Conservation (phyloP, 2,113 vertebrate genomes). For the Symphodus melops region DNA sequence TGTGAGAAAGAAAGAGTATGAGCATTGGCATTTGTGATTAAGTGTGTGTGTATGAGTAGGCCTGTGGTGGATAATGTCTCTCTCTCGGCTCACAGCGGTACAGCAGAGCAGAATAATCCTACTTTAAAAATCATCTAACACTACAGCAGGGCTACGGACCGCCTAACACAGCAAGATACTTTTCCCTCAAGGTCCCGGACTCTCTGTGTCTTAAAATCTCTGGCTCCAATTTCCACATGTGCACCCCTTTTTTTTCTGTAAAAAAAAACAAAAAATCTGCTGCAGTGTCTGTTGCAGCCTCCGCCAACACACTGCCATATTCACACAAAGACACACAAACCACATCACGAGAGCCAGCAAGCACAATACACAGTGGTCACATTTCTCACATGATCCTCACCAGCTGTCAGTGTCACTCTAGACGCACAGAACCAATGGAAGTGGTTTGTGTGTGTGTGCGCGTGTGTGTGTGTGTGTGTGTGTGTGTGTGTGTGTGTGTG, state of each 20-base stretch:
- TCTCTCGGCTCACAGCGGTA: slow-evolving; percentile 63
- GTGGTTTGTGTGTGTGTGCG: background rate
- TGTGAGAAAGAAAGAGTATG: slow-evolving; percentile 36
- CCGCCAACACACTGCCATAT: slow-evolving; percentile 21
- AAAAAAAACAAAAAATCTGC: slow-evolving; percentile 22
- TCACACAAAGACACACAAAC: slow-evolving; percentile 38
- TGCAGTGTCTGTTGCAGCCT: slow-evolving; percentile 23
- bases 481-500: slow-evolving; percentile 17
- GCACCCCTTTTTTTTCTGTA: background rate
- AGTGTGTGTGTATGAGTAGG: slow-evolving; percentile 39
- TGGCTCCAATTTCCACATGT: slow-evolving; percentile 32
- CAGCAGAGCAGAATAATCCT: slow-evolving; percentile 66
- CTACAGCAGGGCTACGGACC: slow-evolving; percentile 37
- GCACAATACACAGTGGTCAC: slow-evolving; percentile 68
- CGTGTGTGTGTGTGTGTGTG: slow-evolving; percentile 12
- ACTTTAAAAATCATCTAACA: slow-evolving; percentile 58
- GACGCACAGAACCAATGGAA: slow-evolving; percentile 39
- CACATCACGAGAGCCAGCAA: slow-evolving; percentile 50
- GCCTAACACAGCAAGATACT: slow-evolving; percentile 27
- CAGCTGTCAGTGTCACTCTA: slow-evolving; percentile 73
- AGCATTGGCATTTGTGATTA: slow-evolving; percentile 36
- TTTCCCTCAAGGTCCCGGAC: slow-evolving; percentile 30
- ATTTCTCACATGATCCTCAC: slow-evolving; percentile 74
- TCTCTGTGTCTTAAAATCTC: slow-evolving; percentile 25
- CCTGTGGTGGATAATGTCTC: slow-evolving; percentile 56